Conservation (phyloP, 2,113 vertebrate species). For the Etheostoma spectabile region DNA sequence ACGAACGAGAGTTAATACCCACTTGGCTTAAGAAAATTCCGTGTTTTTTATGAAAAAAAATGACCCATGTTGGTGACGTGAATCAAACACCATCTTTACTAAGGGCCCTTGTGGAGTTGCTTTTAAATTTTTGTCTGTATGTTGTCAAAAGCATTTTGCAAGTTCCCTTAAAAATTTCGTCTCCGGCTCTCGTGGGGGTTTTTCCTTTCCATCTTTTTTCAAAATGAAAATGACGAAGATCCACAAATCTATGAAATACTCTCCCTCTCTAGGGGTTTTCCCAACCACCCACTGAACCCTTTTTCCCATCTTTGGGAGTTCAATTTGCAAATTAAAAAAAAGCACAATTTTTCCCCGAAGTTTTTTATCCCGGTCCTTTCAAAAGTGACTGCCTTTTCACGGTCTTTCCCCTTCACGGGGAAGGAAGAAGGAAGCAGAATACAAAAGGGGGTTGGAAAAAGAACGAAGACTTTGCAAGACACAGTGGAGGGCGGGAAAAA, state of each 20-base stretch:
- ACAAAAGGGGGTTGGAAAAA: not conserved
- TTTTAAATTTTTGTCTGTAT: not conserved
- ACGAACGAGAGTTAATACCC: no score
- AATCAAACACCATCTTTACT: not conserved
- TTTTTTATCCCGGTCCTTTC: constrained; percentile 24
- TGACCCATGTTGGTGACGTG: no score
- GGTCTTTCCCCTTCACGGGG: constrained; percentile 46
- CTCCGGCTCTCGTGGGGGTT: not conserved
- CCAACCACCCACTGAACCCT: not conserved
- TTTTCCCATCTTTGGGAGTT: constrained; percentile 16
- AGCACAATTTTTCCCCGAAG: constrained; percentile 8
- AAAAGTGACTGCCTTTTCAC: constrained; percentile 27
- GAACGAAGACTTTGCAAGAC: constrained; percentile 21
- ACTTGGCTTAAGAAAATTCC: no score
- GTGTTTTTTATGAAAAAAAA: no score
- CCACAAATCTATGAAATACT: constrained; percentile 13
- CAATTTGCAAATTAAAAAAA: constrained; percentile 28
- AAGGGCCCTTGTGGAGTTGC: not conserved
- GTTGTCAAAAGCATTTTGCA: not conserved
- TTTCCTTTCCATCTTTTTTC: not conserved
- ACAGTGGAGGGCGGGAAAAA: not conserved
- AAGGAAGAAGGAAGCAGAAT: not conserved
- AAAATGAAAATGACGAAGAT: not conserved
- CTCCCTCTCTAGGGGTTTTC: not conserved
- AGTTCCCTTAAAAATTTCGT: not conserved